Percentiles rank a stretch among this genome's conserved stretches.
These are phyloP conservation scores for Nerophis ophidion DNA, from an alignment of 2,113 vertebrate genomes.

Conservation along the genomic window DNA sequence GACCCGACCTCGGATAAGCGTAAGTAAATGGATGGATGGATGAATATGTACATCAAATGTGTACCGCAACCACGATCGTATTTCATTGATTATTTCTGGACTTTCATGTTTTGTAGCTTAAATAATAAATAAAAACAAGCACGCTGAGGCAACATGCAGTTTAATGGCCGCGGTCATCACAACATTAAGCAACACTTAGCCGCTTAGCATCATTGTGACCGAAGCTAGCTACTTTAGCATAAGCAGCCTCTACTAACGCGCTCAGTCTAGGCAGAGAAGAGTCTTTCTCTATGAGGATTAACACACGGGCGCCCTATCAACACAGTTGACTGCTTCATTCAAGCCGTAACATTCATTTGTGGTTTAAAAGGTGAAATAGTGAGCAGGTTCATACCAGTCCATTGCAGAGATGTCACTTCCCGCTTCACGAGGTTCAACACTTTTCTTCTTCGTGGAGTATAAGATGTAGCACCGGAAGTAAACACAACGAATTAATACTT, in stretches of 20 bases:
- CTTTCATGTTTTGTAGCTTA: background rate
- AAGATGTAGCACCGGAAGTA: background rate
- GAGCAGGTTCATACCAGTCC: slow-evolving; percentile 39
- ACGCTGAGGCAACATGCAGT: no score
- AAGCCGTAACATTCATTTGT: fast-evolving
- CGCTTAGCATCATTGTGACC: slow-evolving; percentile 27
- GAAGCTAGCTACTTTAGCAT: slow-evolving; percentile 21
- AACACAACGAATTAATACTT: no score
- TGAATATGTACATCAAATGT: no score
- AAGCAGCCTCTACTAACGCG: slow-evolving; percentile 13
- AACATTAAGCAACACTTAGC: slow-evolving; percentile 21
- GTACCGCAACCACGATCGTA: background rate
- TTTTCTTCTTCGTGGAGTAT: slow-evolving; percentile 30
- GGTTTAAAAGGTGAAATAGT: no score
- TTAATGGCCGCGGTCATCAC: slow-evolving; percentile 8
- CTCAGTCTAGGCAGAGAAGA: background rate
- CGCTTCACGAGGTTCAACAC: slow-evolving; percentile 56
- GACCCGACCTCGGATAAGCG: no score
- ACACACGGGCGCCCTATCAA: background rate
- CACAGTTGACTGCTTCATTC: fast-evolving
- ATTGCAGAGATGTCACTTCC: slow-evolving; percentile 44
- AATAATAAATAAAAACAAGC: background rate
- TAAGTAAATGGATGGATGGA: no score
- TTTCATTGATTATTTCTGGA: background rate
- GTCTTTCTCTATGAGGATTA: background rate